Percentiles rank a stretch among this genome's conserved stretches.
Conservation (phyloP, 2,113 vertebrate genomes). For the Carollia perspicillata region DNA sequence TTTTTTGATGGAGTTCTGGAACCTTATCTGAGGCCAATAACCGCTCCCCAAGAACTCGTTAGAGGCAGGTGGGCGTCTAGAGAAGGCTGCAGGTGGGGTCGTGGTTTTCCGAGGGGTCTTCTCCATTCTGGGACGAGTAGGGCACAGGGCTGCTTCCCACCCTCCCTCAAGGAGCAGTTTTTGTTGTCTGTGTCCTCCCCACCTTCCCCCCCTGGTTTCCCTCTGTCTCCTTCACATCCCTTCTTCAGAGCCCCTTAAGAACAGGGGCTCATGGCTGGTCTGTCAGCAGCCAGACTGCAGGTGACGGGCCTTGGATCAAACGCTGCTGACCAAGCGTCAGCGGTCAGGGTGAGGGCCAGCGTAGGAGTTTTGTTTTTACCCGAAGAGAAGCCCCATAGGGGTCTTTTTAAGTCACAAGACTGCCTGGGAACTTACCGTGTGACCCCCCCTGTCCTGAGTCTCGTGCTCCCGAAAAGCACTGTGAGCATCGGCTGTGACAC, state of each 20-base stretch:
- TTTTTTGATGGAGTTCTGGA: slow-evolving; percentile 36
- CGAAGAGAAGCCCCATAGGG: background rate
- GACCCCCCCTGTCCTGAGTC: background rate
- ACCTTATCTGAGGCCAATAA: slow-evolving; percentile 25
- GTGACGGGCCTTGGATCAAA: background rate
- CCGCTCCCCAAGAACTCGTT: background rate
- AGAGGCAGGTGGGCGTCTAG: background rate
- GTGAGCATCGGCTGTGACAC: background rate
- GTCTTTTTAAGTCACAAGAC: background rate
- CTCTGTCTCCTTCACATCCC: background rate
- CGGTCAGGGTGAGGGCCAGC: background rate
- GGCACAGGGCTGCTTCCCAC: background rate
- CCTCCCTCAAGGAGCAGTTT: background rate
- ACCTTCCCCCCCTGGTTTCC: background rate
- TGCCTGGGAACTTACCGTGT: background rate
- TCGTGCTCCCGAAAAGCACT: background rate
- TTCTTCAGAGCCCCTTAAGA: background rate
- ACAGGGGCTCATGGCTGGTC: background rate
- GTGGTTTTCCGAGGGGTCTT: background rate
- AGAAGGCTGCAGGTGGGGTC: background rate
- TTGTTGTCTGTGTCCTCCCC: too few species aligned
- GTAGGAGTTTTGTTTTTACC: background rate
- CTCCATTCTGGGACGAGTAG: background rate
- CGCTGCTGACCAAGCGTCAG: fast-evolving
- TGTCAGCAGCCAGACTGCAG: background rate